Evolutionary conservation across 2,888 invertebrate genomes (phyloP), one percentile per base, ranked within the genome.

Genomic region (Elegia similella): DNA sequence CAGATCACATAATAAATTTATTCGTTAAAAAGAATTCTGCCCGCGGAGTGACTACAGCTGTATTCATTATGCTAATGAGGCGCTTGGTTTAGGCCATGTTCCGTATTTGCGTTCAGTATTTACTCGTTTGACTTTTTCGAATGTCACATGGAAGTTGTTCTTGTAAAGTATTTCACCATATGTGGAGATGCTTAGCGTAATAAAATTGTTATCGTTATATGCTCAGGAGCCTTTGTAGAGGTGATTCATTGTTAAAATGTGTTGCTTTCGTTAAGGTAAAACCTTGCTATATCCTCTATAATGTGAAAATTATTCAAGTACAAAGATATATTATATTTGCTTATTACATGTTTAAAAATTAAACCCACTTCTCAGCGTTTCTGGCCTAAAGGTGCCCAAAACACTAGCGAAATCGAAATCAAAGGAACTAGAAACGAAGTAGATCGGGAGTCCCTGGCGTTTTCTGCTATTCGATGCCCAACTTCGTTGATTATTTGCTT

Each of bases 81-180:
- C 59, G 61, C 65, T 69, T 71, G 68, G 74, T 71, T 69, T 68
- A 73, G 75, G 68, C 69, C 69, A 64, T 74, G 69, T 71, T 72
- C 70, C 73, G 76, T 72, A 80, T 82, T 81, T 75, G 74, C 72
- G 79, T 80, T 72, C 66, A 70, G 68, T 76, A 69, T 76, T 72
- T 75, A 79, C 70, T 68, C 64, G 67, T 68, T 68, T 67, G 67
- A 70, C 66, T 72, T 70, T 73, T 76, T 69, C 65, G 63, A 67
- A 58, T 58, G 62, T 56, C 60, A 55, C 59, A 63, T 59, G 55
- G 55, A 47, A 57, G 59, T 56, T 58, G 59, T 68, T 62, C 56
- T 47, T 61, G 58, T 57, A 56, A 62, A 66, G 63, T 58, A 16
- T 63, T 64, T 58, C 34, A 54, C 48, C 43, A 42, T 57, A 56